A percentile compares a stretch with the other conserved stretches of the same genome.
phyloP scores from a whole-genome alignment of 2,888 invertebrate species.

The Pogonocherus hispidulus region DNA sequence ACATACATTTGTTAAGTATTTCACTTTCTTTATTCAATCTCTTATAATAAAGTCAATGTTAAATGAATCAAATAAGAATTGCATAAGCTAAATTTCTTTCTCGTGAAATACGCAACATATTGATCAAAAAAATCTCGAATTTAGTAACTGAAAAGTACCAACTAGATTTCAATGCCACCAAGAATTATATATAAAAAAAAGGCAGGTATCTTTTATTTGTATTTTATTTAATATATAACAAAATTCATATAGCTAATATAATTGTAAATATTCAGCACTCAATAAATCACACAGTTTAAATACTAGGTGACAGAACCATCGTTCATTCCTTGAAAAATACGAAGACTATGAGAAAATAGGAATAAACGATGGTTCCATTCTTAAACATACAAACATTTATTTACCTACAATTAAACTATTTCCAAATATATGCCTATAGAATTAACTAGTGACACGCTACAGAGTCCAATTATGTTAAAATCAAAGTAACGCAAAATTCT shows the following conservation, averaged over 20 bases:
- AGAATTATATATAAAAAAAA: too few species aligned
- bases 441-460: slow-evolving; percentile 48
- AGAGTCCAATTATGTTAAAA: slow-evolving; percentile 39
- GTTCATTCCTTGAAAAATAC: slow-evolving; percentile 45
- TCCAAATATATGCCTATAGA: slow-evolving; percentile 47
- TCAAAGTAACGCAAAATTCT: slow-evolving; percentile 6
- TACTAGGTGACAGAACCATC: slow-evolving; percentile 48
- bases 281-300: slow-evolving; percentile 59
- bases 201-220: slow-evolving; percentile 34
- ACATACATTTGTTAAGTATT: too few species aligned
- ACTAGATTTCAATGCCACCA: too few species aligned
- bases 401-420: slow-evolving; percentile 56
- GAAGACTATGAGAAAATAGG: slow-evolving; percentile 39
- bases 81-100: too few species aligned
- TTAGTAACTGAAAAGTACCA: too few species aligned
- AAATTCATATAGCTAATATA: slow-evolving; percentile 61
- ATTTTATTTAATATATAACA: slow-evolving; percentile 58
- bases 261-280: slow-evolving; percentile 60
- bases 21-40: too few species aligned
- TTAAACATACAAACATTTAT: slow-evolving; percentile 57
- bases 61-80: too few species aligned
- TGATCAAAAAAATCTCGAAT: too few species aligned
- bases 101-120: too few species aligned
- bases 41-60: too few species aligned
- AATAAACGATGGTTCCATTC: slow-evolving; percentile 46